Evolutionary conservation across 1,140 invertebrate genomes (phyloP).

Genomic region (Mactra quadrangularis): DNA sequence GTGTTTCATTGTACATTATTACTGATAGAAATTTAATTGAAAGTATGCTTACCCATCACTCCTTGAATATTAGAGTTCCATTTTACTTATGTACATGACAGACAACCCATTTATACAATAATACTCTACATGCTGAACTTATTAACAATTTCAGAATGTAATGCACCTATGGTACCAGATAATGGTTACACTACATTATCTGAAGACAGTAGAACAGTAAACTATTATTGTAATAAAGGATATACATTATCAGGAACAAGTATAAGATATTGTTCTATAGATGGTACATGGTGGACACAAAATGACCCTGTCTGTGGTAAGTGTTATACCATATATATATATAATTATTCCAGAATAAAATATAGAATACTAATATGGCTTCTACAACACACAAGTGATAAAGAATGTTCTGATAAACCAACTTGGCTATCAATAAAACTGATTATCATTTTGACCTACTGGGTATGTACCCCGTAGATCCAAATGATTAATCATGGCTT

Average conservation of each 20-base stretch:
- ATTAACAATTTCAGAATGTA: conserved; percentile 21
- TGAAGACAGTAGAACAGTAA: conserved; percentile 5
- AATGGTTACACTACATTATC: conserved; percentile 26
- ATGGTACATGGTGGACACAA: conserved; percentile 35
- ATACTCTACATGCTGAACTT: too few relatives aligned
- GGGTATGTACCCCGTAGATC: too few relatives aligned
- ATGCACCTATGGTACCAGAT: neutral
- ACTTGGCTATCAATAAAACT: neutral
- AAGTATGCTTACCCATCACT: too few relatives aligned
- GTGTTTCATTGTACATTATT: too few relatives aligned
- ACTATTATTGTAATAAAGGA: conserved; percentile 25
- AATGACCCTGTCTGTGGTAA: conserved; percentile 38
- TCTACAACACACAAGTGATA: neutral
- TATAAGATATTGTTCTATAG: conserved; percentile 3
- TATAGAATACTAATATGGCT: too few relatives aligned
- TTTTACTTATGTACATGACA: too few relatives aligned
- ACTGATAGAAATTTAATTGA: too few relatives aligned
- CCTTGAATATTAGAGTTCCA: too few relatives aligned
- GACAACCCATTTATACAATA: too few relatives aligned
- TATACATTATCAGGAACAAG: conserved; percentile 14
- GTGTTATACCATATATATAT: neutral
- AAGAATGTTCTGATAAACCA: neutral
- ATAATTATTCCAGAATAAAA: neutral
- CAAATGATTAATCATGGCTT: too few relatives aligned
- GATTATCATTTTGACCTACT: neutral